phyloP scores from a whole-genome alignment of 2,797 vertebrate genomes.

The Nothura maculosa region DNA sequence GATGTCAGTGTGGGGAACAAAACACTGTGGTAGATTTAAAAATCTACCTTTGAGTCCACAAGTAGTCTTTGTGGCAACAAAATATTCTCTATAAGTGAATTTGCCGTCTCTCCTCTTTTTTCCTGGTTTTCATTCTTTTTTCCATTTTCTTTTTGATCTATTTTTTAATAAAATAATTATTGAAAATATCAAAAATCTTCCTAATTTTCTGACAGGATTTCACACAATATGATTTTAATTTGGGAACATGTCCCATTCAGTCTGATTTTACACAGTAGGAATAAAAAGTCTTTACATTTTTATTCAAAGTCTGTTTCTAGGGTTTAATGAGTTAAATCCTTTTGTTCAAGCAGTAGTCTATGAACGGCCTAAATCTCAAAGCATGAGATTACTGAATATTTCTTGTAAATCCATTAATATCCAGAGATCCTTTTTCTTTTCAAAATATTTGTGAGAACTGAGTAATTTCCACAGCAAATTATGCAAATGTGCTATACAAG shows the following conservation, averaged over 20 bases:
- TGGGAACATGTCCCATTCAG: background rate
- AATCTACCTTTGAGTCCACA: background rate
- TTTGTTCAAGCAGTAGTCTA: conserved; percentile 16
- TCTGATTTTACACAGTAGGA: background rate
- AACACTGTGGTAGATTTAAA: background rate
- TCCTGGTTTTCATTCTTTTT: background rate
- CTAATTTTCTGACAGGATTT: background rate
- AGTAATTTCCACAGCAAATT: conserved; percentile 73
- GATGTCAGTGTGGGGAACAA: fast-evolving
- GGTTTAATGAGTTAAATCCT: conserved; percentile 13
- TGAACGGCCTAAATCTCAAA: background rate
- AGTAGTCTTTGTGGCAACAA: background rate
- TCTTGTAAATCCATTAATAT: conserved; percentile 40
- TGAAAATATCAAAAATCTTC: background rate
- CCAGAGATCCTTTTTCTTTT: background rate
- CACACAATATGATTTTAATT: background rate
- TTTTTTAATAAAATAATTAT: background rate
- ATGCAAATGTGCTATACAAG: conserved; percentile 71
- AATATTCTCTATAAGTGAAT: background rate
- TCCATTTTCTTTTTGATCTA: background rate
- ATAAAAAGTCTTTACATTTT: background rate
- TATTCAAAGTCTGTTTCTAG: background rate
- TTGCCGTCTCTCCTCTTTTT: background rate
- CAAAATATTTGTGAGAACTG: conserved; percentile 41
- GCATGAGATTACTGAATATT: conserved; percentile 31